Percentiles rank a stretch among this genome's conserved stretches.
These are phyloP conservation scores for Megathymus violae DNA, from an alignment of 1,140 invertebrate genomes.

Conservation along the genomic window DNA sequence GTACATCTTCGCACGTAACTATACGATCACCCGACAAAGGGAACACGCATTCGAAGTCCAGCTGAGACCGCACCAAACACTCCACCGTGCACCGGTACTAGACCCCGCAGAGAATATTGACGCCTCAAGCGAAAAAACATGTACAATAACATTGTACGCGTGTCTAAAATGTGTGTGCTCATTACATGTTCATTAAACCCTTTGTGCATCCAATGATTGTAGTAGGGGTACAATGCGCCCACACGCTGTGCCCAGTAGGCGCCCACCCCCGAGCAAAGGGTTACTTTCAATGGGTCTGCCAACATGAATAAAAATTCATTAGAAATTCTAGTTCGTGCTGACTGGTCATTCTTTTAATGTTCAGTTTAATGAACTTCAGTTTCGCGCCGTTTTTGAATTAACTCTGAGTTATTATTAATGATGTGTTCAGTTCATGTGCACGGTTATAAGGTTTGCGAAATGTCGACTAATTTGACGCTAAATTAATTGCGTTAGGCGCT, in stretches of 20 bases:
- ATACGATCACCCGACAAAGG: not conserved
- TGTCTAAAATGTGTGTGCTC: constrained; percentile 53
- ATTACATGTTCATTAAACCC: constrained; percentile 57
- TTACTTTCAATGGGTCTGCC: constrained; percentile 37
- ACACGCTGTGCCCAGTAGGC: constrained; percentile 52
- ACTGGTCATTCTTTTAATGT: constrained; percentile 31
- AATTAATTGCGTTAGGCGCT: not conserved
- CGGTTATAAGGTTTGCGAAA: not conserved
- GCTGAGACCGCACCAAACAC: constrained; percentile 26
- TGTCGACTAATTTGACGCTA: not conserved
- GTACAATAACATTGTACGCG: constrained; percentile 45
- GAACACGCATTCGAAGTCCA: constrained; percentile 16
- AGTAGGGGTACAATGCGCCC: constrained; percentile 41
- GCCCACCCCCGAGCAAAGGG: constrained; percentile 48
- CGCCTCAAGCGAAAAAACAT: constrained; percentile 52
- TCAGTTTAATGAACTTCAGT: constrained; percentile 23
- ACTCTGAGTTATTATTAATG: constrained; percentile 19
- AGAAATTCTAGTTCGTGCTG: constrained; percentile 14
- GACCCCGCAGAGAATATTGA: constrained; percentile 45
- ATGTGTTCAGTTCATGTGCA: constrained; percentile 13
- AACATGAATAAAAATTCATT: constrained; percentile 15
- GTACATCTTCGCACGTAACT: not conserved
- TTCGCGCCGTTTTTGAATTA: constrained; percentile 11
- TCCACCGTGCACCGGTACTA: constrained; percentile 11
- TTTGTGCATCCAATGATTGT: constrained; percentile 35